Evolutionary conservation across 2,888 invertebrate genomes (phyloP).

Genomic region (Pseudanteris insignis): DNA sequence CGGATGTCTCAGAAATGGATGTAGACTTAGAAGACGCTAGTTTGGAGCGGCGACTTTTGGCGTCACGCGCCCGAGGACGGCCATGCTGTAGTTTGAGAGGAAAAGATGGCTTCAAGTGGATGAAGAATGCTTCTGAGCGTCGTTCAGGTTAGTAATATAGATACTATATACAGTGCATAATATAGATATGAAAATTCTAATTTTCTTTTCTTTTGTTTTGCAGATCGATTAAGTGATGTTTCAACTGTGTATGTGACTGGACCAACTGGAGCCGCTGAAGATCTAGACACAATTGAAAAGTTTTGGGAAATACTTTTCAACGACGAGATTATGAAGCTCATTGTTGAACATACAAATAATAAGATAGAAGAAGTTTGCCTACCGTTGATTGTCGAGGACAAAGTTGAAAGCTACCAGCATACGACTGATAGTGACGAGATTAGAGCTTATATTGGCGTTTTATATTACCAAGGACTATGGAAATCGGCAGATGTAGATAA

Average conservation of each 20-base stretch:
- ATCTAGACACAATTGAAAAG: not conserved
- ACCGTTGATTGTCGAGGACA: not conserved
- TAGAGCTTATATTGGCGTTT: conserved; percentile 13
- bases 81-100: not conserved
- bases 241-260: too few relatives aligned
- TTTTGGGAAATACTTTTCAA: not conserved
- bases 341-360: conserved; percentile 1
- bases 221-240: not conserved
- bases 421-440: conserved; percentile 14
- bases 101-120: not conserved
- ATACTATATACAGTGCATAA: too few relatives aligned
- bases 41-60: not conserved
- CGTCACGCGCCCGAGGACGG: not conserved
- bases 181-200: too few relatives aligned
- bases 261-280: not conserved
- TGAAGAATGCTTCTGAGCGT: not conserved
- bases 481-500: conserved; percentile 9
- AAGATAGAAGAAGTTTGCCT: conserved; percentile 3
- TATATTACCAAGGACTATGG: conserved; percentile 26
- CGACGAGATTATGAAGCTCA: not conserved
- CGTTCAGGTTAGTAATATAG: too few relatives aligned
- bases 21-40: not conserved
- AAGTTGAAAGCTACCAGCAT: conserved; percentile 14
- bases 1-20: conserved; percentile 1
- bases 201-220: too few relatives aligned